Base-by-base conservation (phyloP, 2,888 invertebrate species). In the Clistopyga incitator region DNA sequence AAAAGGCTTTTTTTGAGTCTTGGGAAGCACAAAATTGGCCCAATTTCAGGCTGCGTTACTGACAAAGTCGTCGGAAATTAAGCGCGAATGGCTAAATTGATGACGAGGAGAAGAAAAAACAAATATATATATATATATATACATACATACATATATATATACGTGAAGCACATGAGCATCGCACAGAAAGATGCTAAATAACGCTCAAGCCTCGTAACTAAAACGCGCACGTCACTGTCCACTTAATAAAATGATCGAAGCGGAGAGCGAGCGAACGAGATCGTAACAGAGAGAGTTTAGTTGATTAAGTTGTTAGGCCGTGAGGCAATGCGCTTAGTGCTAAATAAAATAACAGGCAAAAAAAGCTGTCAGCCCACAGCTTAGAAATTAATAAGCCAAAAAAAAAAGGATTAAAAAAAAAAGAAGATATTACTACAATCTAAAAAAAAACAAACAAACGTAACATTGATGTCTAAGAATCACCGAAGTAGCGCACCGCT, bases 141-240 rank as follows among this genome's bases (percentile, higher is more conserved):
- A 71, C 45, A 56, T 42, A 67, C 18, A 75, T 56, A 72, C 47
- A 50, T 71, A 68, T 81, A 71, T 38, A 50, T 50, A 68, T 67
- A 68, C 23, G 45, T 75, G 64, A 61, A 74, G 56, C 71, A 59
- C 47, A 42, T 11, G 23, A 67, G 25, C 47, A 45, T 64, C 38
- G 11, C 42, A 42, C n/a, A 10, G 38, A 38, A 15, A 64, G 71
- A 59, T 78, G 78, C 61, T 74, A 74, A 68, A 64, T 78, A 84
- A 84, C 74, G 81, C 81, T 81, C 84, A 84, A 84, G 75, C 64
- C 74, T 77, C 72, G 78, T 75, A 78, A 78, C 52, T 72, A 61
- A 83, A 80, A 70, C 47, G 78, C 81, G 81, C 78, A 74, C 70
- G 71, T 83, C 79, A 79, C 83, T 84, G 83, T 84, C 80, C 80